Evolutionary conservation across 2,888 invertebrate species (phyloP).

Genomic region (Nipponacmea schrenckii): DNA sequence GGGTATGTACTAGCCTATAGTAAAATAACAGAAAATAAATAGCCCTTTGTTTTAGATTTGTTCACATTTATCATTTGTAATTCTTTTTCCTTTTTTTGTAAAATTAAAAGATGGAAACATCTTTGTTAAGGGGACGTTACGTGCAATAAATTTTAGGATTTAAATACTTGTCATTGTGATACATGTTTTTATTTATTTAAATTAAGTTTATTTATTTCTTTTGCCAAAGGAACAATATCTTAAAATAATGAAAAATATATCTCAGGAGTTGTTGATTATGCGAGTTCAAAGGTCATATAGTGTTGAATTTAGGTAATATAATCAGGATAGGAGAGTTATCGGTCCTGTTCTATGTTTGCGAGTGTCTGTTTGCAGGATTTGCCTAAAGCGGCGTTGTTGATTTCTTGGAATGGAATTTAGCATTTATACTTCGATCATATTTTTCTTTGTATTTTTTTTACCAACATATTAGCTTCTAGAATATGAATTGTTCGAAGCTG

Average conservation of each 20-base stretch:
- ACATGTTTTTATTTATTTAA: constrained; percentile 5
- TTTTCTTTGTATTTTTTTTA: constrained; percentile 5
- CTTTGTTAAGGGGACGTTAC: too few species aligned
- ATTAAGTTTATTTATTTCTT: not conserved
- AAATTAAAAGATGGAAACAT: too few species aligned
- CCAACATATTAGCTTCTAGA: not conserved
- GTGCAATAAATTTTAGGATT: too few species aligned
- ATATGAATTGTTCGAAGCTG: not conserved
- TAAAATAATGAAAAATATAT: not conserved
- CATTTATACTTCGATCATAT: constrained; percentile 16
- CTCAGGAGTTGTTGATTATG: constrained; percentile 4
- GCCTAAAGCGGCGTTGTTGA: not conserved
- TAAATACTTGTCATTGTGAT: not conserved
- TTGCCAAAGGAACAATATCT: constrained; percentile 3
- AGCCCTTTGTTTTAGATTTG: too few species aligned
- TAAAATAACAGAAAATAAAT: too few species aligned
- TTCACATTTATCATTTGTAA: too few species aligned
- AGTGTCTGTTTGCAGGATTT: not conserved
- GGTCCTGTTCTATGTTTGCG: not conserved
- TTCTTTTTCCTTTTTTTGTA: too few species aligned
- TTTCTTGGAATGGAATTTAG: not conserved
- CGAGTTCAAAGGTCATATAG: not conserved
- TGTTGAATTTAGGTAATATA: not conserved
- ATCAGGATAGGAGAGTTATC: not conserved
- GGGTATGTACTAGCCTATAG: too few species aligned